phyloP scores from a whole-genome alignment of 2,888 invertebrate genomes.

The Mactromeris polynyma region DNA sequence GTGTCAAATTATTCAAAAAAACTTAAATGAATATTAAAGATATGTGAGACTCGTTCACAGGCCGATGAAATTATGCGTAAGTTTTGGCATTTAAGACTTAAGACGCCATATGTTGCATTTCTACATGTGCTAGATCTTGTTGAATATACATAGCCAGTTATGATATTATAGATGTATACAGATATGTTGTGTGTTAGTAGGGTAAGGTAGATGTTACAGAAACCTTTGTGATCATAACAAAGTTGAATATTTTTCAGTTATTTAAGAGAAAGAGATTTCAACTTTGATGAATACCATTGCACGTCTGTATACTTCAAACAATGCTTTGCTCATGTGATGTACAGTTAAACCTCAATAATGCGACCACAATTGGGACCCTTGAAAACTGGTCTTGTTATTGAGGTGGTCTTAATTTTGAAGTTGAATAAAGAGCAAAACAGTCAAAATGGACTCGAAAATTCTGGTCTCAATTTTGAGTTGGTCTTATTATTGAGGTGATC shows the following conservation, averaged over 20 bases:
- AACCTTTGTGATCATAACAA: neutral
- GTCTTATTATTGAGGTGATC: too few relatives aligned
- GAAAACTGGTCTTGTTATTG: too few relatives aligned
- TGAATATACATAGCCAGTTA: neutral
- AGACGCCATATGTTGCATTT: conserved; percentile 1
- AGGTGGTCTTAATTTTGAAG: too few relatives aligned
- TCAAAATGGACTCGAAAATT: too few relatives aligned
- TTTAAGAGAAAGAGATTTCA: neutral
- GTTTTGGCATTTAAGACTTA: neutral
- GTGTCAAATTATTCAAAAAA: neutral
- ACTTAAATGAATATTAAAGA: neutral
- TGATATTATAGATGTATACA: conserved; percentile 1
- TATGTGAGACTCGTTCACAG: neutral
- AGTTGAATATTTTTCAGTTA: neutral
- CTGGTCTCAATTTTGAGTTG: too few relatives aligned
- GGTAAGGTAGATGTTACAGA: neutral
- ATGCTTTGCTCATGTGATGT: neutral
- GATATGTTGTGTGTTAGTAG: neutral
- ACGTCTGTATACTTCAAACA: neutral
- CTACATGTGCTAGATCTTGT: neutral
- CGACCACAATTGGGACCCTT: too few relatives aligned
- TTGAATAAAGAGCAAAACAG: too few relatives aligned
- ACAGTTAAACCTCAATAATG: too few relatives aligned
- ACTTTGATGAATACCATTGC: neutral
- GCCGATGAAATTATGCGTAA: neutral